Conservation (phyloP, 2,113 vertebrate species). For the Calidris pygmaea region DNA sequence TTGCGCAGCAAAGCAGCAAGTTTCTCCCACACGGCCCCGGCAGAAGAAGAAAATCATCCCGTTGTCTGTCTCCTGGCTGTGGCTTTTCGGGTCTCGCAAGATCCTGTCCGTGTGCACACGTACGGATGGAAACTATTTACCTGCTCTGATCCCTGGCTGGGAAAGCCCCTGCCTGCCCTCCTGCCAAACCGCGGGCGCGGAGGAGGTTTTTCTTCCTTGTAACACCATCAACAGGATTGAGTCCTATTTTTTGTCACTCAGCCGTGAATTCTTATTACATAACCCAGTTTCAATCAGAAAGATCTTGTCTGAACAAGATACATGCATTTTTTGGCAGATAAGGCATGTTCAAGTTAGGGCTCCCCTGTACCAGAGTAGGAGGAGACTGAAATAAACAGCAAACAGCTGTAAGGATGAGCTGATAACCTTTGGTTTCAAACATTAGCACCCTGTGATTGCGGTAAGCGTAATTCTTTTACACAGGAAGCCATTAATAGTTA, state of each 20-base stretch:
- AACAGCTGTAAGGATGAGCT: not conserved
- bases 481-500: not conserved
- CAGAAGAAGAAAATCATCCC: not conserved
- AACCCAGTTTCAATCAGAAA: not conserved
- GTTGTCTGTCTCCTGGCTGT: not conserved
- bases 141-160: not conserved
- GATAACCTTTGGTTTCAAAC: not conserved
- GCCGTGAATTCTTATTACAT: not conserved
- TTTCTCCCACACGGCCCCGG: not conserved
- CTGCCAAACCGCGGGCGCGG: not conserved
- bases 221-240: not conserved
- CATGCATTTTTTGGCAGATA: not conserved
- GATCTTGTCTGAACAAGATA: not conserved
- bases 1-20: not conserved
- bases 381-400: not conserved
- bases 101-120: not conserved
- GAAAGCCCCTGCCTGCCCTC: not conserved
- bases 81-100: not conserved
- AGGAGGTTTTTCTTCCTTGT: not conserved
- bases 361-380: not conserved
- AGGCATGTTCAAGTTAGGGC: not conserved
- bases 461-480: not conserved
- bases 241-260: not conserved
- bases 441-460: not conserved
- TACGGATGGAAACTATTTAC: constrained; percentile 27